These are phyloP conservation scores for Drosophila ercepeae DNA, from an alignment of 1,140 invertebrate species.

Conservation along the genomic window DNA sequence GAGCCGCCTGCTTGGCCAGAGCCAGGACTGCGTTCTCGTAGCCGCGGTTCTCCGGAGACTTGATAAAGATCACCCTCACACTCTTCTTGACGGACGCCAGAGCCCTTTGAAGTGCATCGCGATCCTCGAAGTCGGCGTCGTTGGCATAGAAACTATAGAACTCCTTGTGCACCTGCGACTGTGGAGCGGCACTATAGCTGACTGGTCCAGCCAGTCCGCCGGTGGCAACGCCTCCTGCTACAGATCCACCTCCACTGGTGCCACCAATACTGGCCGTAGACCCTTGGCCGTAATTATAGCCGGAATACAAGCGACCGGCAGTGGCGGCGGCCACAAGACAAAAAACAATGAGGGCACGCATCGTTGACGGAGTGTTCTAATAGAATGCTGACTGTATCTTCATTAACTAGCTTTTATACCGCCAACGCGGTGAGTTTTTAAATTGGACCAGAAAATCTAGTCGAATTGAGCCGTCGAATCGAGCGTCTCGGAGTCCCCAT, in stretches of 20 bases:
- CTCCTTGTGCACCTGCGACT: conserved; percentile 53
- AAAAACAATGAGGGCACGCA: conserved; percentile 67
- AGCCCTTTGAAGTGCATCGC: conserved; percentile 49
- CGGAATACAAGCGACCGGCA: conserved; percentile 60
- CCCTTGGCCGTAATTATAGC: conserved; percentile 68
- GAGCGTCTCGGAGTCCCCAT: conserved; percentile 20
- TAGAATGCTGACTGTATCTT: conserved; percentile 60
- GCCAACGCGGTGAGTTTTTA: conserved; percentile 57
- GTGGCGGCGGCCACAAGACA: conserved; percentile 59
- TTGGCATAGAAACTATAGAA: conserved; percentile 67
- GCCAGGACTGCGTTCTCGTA: conserved; percentile 66
- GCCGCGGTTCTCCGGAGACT: conserved; percentile 68
- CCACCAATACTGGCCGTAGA: conserved; percentile 26
- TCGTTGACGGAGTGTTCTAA: conserved; percentile 49
- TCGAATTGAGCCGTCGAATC: conserved; percentile 57
- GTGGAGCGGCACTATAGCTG: conserved; percentile 52
- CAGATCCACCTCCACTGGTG: conserved; percentile 9
- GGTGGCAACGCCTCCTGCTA: neutral
- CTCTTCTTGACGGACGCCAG: conserved; percentile 56
- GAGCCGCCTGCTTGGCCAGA: conserved; percentile 67
- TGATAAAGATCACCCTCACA: conserved; percentile 70
- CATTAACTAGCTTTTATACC: conserved; percentile 76
- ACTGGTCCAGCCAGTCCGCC: conserved; percentile 51
- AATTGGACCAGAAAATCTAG: conserved; percentile 70
- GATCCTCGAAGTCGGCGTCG: conserved; percentile 65